Base-by-base conservation (phyloP, 2,113 vertebrate species). In the Hypanus sabinus region DNA sequence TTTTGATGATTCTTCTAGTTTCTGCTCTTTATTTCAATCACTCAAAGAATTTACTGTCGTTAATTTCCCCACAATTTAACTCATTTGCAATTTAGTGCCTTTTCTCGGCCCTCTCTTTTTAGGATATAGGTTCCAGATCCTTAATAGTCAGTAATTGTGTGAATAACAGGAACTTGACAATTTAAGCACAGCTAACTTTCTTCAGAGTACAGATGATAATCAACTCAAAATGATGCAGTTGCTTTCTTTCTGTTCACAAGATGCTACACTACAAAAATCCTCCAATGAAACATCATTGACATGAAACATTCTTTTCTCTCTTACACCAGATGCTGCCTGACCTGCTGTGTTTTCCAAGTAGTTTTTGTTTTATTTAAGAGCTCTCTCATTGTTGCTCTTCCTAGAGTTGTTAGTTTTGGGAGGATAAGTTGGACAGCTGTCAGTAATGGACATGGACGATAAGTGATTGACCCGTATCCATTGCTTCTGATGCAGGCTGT, bases 101-200 rank as follows among this genome's bases (percentile, higher is more conserved):
- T 24, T 90, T 24, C 70, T 71, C 46, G 1, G 46, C 46, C 46
- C 46, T 33, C 36, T 73, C 0, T 38, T 93, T 71, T 14, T 10
- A 55, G 9, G 38, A 46, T 30, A 33, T 24, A 36, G 24, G 36
- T 38, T 71, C 65, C 65, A 27, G 36, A 93, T 73, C 71, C 18
- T 70, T 46, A 93, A 55, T 73, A 36, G 22, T 11, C 36, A 93
- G n/a, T 73, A 93, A 73, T 20, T 71, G 90, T 93, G 22, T 11
- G 73, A 70, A 93, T 73, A 93, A 93, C 73, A 33, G 91, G 9
- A 73, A 36, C 7, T 57, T 91, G 88, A 46, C 65, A 55, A 93
- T 46, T 73, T 55, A 93, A 93, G 73, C 36, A 73, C 91, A 93
- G 36, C 20, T 73, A 93, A 55, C 46, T 93, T 38, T 27, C 36